Conservation (phyloP, 2,888 invertebrate genomes). For the Agrypnus murinus region DNA sequence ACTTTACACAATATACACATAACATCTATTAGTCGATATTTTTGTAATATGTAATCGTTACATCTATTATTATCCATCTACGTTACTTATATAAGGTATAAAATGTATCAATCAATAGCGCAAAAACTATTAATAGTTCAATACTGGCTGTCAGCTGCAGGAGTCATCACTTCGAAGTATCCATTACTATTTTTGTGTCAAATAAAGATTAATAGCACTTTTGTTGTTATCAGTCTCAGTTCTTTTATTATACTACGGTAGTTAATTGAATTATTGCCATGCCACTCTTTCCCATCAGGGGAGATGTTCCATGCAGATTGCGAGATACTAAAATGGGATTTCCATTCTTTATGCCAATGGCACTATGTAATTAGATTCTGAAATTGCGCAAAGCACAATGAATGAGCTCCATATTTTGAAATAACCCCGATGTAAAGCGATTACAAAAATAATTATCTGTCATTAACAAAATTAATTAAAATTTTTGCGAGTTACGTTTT, state of each 20-base stretch:
- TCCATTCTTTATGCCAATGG: slow-evolving; percentile 25
- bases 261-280: slow-evolving; percentile 27
- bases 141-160: no score
- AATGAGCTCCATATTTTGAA: slow-evolving; percentile 6
- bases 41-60: no score
- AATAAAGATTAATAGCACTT: background rate
- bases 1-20: no score
- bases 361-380: slow-evolving; percentile 17
- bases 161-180: no score
- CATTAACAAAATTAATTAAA: background rate
- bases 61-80: no score
- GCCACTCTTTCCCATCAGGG: slow-evolving; percentile 2
- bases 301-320: slow-evolving; percentile 9
- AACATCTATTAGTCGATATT: no score
- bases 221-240: slow-evolving; percentile 14
- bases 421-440: background rate
- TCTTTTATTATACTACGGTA: slow-evolving; percentile 1
- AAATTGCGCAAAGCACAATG: background rate
- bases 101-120: no score
- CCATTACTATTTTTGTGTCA: no score
- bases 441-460: background rate
- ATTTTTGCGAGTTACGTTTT: background rate
- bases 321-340: slow-evolving; percentile 20
- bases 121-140: no score
- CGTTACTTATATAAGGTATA: no score